These are phyloP conservation scores for Microvelia longipes DNA, from an alignment of 1,140 invertebrate genomes.

Conservation along the genomic window DNA sequence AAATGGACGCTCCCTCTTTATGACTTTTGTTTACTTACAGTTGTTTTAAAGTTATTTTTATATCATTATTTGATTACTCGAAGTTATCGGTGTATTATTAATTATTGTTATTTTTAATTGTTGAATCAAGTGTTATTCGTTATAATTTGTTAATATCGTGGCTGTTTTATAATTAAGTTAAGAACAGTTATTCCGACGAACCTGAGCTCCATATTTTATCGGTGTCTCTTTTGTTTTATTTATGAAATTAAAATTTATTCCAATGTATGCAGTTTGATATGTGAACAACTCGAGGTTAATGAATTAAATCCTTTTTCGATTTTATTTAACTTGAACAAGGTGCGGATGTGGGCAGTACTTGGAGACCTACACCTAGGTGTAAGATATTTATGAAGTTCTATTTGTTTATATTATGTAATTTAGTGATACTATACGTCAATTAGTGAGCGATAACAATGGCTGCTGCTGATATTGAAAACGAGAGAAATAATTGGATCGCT, in stretches of 20 bases:
- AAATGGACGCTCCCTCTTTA: neutral
- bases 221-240: no score
- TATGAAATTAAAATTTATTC: neutral
- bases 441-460: constrained; percentile 17
- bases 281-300: no score
- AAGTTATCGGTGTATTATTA: no score
- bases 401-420: neutral
- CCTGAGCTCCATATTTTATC: no score
- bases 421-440: neutral
- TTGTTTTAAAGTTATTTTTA: neutral
- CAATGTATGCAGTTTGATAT: neutral
- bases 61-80: no score
- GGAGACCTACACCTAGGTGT: neutral
- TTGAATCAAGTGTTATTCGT: no score
- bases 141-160: no score
- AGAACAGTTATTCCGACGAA: no score
- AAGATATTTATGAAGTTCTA: no score
- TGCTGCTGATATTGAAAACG: constrained; percentile 15
- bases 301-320: neutral
- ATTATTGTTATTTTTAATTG: no score
- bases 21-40: neutral
- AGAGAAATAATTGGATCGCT: constrained; percentile 44
- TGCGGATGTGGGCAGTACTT: no score
- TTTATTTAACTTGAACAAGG: neutral
- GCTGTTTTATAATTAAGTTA: no score